A percentile compares a stretch with the other conserved stretches of the same genome.
Evolutionary conservation across 2,797 vertebrate species (phyloP).

Genomic region (Natrix natrix): DNA sequence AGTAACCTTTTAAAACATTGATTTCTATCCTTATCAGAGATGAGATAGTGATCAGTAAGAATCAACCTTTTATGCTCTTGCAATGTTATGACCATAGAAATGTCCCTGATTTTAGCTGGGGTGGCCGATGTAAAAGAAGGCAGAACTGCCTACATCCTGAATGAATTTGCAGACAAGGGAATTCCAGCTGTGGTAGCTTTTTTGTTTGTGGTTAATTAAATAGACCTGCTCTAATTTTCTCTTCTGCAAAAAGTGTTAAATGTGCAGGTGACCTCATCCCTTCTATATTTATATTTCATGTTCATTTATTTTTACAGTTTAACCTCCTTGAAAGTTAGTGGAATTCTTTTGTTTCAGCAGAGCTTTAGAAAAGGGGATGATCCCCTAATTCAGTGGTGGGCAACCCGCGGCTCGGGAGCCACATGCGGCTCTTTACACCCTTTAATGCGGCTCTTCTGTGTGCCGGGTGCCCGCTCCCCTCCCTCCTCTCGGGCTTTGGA

Average conservation of each 20-base stretch:
- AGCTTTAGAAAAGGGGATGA: not conserved
- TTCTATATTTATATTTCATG: not conserved
- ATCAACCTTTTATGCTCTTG: not conserved
- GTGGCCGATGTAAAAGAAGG: not conserved
- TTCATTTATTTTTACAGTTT: not conserved
- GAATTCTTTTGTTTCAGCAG: not conserved
- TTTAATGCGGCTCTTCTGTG: no score
- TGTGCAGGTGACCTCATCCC: not conserved
- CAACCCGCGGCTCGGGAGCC: no score
- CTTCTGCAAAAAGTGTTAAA: not conserved
- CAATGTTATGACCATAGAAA: not conserved
- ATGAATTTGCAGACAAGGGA: not conserved
- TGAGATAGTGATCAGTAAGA: not conserved
- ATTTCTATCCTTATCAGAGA: not conserved
- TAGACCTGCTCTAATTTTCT: not conserved
- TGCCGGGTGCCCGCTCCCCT: no score
- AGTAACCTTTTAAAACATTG: not conserved
- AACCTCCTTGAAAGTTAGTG: not conserved
- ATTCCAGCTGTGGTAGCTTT: not conserved
- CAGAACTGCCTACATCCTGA: not conserved
- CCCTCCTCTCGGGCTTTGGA: no score
- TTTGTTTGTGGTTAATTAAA: not conserved
- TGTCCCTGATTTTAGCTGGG: not conserved
- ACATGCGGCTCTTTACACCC: no score
- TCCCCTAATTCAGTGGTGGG: no score